Evolutionary conservation across 2,888 invertebrate genomes (phyloP), one percentile per base, ranked within the genome.

Genomic region (Eristalinus sepulchralis): DNA sequence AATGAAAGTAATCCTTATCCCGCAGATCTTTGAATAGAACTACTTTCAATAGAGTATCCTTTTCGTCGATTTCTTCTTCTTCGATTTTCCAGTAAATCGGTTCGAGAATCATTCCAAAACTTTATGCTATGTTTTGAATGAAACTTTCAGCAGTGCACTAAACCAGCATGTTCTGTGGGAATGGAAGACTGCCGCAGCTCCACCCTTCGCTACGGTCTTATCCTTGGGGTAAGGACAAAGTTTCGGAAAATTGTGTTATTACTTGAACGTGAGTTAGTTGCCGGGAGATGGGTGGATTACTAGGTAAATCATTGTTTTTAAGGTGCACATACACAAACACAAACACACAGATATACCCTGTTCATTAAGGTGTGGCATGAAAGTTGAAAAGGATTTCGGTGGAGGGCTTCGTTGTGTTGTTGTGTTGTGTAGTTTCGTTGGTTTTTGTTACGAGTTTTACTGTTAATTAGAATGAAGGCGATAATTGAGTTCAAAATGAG

Each of bases 161-260:
- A 47, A n/a, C 6, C 6, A 6, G 47, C 47, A n/a, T 6, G 17
- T 47, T 8, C 17, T 1, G 17, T n/a, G 13, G 39, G 39, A n/a
- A 17, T 5, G 27, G 27, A 27, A 27, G 27, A 13, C n/a, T 39
- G n/a, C n/a, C n/a, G 13, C 39, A 39, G 6, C 6, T 39, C 39
- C n/a, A 39, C 1, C 39, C 13, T 13, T n/a, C 39, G 17, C n/a
- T 17, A 6, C 47, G 47, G 17, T 47, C 47, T 8, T 17, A 9
- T 17, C 17, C 17, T 13, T 27, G 8, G 11, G 47, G 17, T 2
- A 20, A 81, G 85, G 85, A 73, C 85, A 72, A 85, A 85, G 72
- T 85, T 85, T 71, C n/a, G 39, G 11, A 57, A 76, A 71, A 84
- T 73, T 70, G 53, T 75, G 80, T 76, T 81, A 77, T 59, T 70